A percentile compares a stretch with the other conserved stretches of the same genome.
Evolutionary conservation across 2,797 vertebrate species (phyloP).

Genomic region (Poeciliopsis presidionis): DNA sequence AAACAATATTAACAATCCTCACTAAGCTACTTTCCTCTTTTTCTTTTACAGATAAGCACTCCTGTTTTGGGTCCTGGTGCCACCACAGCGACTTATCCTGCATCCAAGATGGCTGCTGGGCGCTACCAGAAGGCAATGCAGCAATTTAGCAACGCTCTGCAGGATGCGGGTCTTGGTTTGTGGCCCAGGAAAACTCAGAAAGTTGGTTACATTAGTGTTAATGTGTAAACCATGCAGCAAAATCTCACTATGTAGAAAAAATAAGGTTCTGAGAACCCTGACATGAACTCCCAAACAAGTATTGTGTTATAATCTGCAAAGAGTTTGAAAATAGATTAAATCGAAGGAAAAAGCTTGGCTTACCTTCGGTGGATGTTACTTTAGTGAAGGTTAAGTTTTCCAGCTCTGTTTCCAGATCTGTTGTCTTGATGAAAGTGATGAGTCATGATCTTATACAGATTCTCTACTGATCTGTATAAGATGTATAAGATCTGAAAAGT

Average conservation of each 20-base stretch:
- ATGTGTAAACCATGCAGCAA: constrained; percentile 29
- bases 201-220: constrained; percentile 79
- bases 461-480: no score
- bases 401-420: not conserved
- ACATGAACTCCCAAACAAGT: not conserved
- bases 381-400: not conserved
- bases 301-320: not conserved
- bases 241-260: not conserved
- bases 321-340: not conserved
- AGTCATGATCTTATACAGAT: not conserved
- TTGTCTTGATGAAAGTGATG: not conserved
- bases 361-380: not conserved
- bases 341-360: not conserved
- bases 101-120: constrained; percentile 83
- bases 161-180: constrained; percentile 84
- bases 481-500: not conserved
- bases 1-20: not conserved
- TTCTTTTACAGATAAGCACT: constrained; percentile 76
- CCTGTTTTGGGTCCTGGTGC: constrained; percentile 55
- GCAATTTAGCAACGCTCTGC: constrained; percentile 84
- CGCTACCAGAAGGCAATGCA: constrained; percentile 86
- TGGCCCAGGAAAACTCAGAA: constrained; percentile 88
- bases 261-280: not conserved
- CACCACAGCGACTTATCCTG: constrained; percentile 74
- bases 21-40: not conserved